These are phyloP conservation scores for Pandemis corylana DNA, from an alignment of 2,888 invertebrate genomes.

Conservation along the genomic window DNA sequence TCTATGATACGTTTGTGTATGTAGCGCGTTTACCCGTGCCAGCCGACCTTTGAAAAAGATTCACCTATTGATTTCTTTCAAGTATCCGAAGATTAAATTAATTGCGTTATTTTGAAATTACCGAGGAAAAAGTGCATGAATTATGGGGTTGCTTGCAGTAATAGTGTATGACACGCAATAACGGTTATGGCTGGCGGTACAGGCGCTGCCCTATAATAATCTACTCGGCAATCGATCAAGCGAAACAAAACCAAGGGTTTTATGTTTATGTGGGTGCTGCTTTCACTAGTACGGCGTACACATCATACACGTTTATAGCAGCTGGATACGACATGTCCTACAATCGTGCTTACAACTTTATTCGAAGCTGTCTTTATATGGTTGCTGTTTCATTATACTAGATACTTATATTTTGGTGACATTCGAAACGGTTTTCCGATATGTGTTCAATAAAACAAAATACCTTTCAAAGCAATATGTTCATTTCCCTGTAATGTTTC, in stretches of 20 bases:
- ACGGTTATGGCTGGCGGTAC: constrained; percentile 7
- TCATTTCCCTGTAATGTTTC: not conserved
- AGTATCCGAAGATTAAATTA: constrained; percentile 8
- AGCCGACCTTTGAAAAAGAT: constrained; percentile 17
- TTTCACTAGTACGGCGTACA: not conserved
- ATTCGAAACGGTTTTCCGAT: too few relatives aligned
- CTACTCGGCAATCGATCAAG: constrained; percentile 19
- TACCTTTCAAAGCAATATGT: not conserved
- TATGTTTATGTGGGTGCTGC: not conserved
- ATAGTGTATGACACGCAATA: constrained; percentile 21
- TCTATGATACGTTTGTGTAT: constrained; percentile 53
- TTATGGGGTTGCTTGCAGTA: constrained; percentile 10
- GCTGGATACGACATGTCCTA: not conserved
- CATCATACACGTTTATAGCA: not conserved
- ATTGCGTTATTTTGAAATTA: constrained; percentile 5
- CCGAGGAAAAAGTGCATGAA: constrained; percentile 6
- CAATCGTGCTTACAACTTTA: constrained; percentile 1
- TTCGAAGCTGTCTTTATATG: not conserved
- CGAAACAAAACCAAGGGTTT: constrained; percentile 23
- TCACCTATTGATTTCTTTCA: not conserved
- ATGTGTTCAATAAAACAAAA: too few relatives aligned
- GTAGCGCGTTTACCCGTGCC: constrained; percentile 12
- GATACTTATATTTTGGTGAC: too few relatives aligned
- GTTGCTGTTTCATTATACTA: not conserved
- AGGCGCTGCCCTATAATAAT: constrained; percentile 32